These are phyloP conservation scores for Carduelis carduelis DNA, from an alignment of 2,797 vertebrate species.

Conservation along the genomic window DNA sequence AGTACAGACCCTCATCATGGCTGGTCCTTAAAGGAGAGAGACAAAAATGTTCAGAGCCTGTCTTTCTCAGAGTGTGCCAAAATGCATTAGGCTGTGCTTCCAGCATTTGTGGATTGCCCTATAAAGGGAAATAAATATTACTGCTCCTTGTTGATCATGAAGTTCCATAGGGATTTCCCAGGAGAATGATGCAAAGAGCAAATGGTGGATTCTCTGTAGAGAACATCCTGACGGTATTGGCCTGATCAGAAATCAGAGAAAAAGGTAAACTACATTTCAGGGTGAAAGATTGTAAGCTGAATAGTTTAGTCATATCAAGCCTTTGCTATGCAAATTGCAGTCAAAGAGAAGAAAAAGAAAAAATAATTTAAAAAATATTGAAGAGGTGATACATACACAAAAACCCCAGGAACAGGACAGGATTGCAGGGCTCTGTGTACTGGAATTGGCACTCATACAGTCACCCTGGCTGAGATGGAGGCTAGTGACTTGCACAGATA, in stretches of 20 bases:
- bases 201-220: not conserved
- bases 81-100: not conserved
- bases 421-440: not conserved
- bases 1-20: not conserved
- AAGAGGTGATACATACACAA: not conserved
- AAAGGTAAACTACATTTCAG: not conserved
- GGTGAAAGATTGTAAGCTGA: not conserved
- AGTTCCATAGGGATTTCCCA: not conserved
- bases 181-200: not conserved
- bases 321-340: not conserved
- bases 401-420: not conserved
- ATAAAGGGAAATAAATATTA: not conserved
- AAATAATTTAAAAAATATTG: rapidly evolving
- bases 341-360: not conserved
- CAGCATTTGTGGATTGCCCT: not conserved
- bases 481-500: not conserved
- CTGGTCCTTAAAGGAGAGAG: not conserved
- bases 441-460: rapidly evolving
- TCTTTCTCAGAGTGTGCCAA: not conserved
- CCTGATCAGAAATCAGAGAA: not conserved
- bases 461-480: not conserved
- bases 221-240: not conserved
- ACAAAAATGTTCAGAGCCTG: not conserved
- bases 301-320: not conserved
- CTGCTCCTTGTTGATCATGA: not conserved